Evolutionary conservation across 2,888 invertebrate genomes (phyloP).

Genomic region (Eustalomyia histrio): DNA sequence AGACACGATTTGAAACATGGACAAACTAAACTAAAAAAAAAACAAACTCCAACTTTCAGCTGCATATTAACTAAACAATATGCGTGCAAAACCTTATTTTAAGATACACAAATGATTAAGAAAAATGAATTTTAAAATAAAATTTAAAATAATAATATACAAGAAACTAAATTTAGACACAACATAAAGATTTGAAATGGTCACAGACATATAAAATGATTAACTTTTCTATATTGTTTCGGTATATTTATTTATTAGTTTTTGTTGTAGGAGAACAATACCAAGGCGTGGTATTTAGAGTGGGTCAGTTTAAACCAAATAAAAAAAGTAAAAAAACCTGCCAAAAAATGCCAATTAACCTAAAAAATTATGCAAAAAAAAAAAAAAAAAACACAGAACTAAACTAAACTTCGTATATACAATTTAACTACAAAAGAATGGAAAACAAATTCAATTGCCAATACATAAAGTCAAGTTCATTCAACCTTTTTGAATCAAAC

Average conservation of each 20-base stretch:
- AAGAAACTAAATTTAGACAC: conserved; percentile 58
- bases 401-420: conserved; percentile 13
- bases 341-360: conserved; percentile 69
- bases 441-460: conserved; percentile 55
- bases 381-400: too few species aligned
- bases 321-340: conserved; percentile 59
- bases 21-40: conserved; percentile 33
- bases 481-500: conserved; percentile 45
- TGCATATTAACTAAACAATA: conserved; percentile 67
- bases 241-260: conserved; percentile 31
- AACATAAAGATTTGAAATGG: conserved; percentile 59
- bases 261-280: conserved; percentile 58
- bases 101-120: conserved; percentile 43
- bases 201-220: conserved; percentile 59
- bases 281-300: conserved; percentile 55
- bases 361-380: conserved; percentile 63
- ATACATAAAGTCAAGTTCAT: conserved; percentile 62
- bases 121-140: conserved; percentile 45
- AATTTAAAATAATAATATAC: conserved; percentile 35
- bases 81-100: conserved; percentile 66
- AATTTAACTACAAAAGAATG: conserved; percentile 38
- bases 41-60: conserved; percentile 50
- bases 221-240: conserved; percentile 37
- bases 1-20: conserved; percentile 46
- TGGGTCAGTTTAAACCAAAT: conserved; percentile 49